phyloP scores from a whole-genome alignment of 2,888 invertebrate genomes.

The Diarsia dahlii region DNA sequence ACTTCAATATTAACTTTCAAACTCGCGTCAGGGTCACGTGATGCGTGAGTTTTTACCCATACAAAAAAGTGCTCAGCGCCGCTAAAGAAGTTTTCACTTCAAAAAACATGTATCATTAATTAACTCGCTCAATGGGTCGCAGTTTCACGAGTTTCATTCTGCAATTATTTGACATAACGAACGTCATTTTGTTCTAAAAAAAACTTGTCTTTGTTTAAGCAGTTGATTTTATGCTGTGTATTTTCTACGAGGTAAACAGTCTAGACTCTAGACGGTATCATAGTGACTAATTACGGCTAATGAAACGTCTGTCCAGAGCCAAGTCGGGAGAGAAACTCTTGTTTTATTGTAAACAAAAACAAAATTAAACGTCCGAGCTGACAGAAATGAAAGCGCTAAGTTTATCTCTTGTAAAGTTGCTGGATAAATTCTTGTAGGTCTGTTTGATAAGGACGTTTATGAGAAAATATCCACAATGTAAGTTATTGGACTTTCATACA shows the following conservation, averaged over 20 bases:
- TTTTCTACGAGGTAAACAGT: conserved; percentile 27
- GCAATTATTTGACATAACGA: conserved; percentile 6
- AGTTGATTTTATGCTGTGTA: conserved; percentile 3
- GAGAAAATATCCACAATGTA: not conserved
- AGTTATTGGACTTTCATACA: too few relatives aligned
- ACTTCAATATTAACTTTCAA: too few relatives aligned
- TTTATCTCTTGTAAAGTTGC: conserved; percentile 33
- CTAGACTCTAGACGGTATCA: conserved; percentile 33
- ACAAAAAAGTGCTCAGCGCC: too few relatives aligned
- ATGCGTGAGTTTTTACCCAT: too few relatives aligned
- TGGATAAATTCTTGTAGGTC: conserved; percentile 11
- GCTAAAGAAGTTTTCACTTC: too few relatives aligned
- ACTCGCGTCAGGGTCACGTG: too few relatives aligned
- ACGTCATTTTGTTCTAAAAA: conserved; percentile 4
- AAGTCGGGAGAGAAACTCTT: conserved; percentile 28
- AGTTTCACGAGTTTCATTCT: conserved; percentile 14
- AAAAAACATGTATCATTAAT: conserved; percentile 32
- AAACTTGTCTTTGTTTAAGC: not conserved
- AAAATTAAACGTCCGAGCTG: conserved; percentile 39
- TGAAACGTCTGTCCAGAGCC: conserved; percentile 40
- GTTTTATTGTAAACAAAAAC: conserved; percentile 51
- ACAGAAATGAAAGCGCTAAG: conserved; percentile 30
- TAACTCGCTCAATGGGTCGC: conserved; percentile 9
- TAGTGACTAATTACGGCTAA: conserved; percentile 41
- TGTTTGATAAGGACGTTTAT: conserved; percentile 13